A percentile compares a stretch with the other conserved stretches of the same genome.
Evolutionary conservation across 2,888 invertebrate species (phyloP).

Genomic region (Sisyra terminalis): DNA sequence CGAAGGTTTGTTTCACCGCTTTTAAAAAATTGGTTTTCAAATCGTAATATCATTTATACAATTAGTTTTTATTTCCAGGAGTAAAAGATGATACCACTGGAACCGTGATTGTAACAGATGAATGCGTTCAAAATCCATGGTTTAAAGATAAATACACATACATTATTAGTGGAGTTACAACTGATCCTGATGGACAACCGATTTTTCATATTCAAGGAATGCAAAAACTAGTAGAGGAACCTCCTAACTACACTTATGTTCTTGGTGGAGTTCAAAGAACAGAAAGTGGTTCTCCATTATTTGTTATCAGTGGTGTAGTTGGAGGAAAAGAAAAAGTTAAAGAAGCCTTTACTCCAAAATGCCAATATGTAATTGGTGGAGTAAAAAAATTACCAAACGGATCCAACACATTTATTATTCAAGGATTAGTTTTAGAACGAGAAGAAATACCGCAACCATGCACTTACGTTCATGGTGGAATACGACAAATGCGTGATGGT

Average conservation of each 20-base stretch:
- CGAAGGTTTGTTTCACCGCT: neutral
- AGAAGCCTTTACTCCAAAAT: constrained; percentile 8
- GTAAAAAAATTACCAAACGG: constrained; percentile 1
- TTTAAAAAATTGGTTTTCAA: neutral
- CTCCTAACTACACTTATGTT: constrained; percentile 1
- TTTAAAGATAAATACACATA: neutral
- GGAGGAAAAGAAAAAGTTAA: constrained; percentile 1
- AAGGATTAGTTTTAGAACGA: constrained; percentile 6
- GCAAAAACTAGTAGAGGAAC: neutral
- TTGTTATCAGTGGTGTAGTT: constrained; percentile 1
- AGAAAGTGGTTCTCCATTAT: neutral
- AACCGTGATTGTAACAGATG: neutral
- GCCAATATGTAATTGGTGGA: constrained; percentile 16
- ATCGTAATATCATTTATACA: neutral
- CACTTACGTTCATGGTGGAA: constrained; percentile 16
- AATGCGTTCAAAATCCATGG: neutral
- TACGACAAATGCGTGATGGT: neutral
- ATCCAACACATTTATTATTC: constrained; percentile 5
- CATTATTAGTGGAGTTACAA: constrained; percentile 8
- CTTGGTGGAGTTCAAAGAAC: constrained; percentile 4
- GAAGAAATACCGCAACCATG: constrained; percentile 8
- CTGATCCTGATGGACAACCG: constrained; percentile 2
- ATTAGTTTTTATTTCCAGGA: neutral
- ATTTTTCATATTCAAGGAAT: constrained; percentile 8
- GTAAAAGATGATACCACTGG: neutral